Evolutionary conservation across 2,797 vertebrate species (phyloP).

Genomic region (Molossus molossus): DNA sequence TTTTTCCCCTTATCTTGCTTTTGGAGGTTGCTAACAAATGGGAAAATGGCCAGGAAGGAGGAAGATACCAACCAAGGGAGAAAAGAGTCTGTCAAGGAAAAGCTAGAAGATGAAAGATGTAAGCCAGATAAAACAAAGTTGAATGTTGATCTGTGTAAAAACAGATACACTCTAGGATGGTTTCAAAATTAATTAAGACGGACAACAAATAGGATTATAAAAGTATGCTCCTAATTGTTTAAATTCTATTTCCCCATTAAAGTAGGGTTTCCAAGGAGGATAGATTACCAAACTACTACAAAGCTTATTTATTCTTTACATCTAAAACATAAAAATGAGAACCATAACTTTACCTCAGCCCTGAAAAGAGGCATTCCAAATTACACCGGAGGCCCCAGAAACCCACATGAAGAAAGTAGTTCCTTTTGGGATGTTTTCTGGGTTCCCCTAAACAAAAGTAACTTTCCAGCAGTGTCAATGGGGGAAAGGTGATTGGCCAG

Average conservation of each 20-base stretch:
- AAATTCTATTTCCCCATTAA: conserved; percentile 43
- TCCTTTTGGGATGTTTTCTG: background rate
- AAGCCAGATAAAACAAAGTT: conserved; percentile 58
- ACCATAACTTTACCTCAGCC: conserved; percentile 14
- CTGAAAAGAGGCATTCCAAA: background rate
- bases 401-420: background rate
- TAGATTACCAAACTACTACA: conserved; percentile 45
- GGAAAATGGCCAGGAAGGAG: conserved; percentile 58
- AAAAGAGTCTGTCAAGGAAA: conserved; percentile 45
- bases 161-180: conserved; percentile 52
- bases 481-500: background rate
- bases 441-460: background rate
- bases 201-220: conserved; percentile 59
- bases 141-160: conserved; percentile 66
- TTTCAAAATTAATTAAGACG: conserved; percentile 77
- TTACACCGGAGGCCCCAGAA: background rate
- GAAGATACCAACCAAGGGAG: conserved; percentile 45
- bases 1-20: conserved; percentile 70
- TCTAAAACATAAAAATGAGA: conserved; percentile 64
- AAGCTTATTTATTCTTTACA: conserved; percentile 56
- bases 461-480: background rate
- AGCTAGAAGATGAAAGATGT: conserved; percentile 61
- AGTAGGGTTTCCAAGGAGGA: background rate
- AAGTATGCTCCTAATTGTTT: conserved; percentile 47
- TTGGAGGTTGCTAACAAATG: conserved; percentile 70